These are phyloP conservation scores for Acrobasis suavella DNA, from an alignment of 2,888 invertebrate genomes.

Conservation along the genomic window DNA sequence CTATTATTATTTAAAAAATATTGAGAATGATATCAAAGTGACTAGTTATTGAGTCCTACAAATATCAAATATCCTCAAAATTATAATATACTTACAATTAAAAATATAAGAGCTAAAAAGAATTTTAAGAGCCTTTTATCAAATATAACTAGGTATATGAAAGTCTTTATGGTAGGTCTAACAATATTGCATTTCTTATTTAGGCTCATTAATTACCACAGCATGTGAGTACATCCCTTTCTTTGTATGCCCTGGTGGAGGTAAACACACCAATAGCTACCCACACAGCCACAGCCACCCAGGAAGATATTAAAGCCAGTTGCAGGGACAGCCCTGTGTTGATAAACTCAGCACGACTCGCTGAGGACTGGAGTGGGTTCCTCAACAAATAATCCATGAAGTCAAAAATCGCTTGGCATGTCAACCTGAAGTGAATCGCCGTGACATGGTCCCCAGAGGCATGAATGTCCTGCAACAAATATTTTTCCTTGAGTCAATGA, in stretches of 20 bases:
- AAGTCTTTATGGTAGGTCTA: neutral
- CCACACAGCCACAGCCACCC: slow-evolving; percentile 84
- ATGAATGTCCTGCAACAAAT: slow-evolving; percentile 62
- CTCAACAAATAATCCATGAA: slow-evolving; percentile 93
- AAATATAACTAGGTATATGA: neutral
- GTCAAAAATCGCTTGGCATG: slow-evolving; percentile 89
- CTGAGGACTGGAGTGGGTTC: slow-evolving; percentile 81
- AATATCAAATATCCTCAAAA: neutral
- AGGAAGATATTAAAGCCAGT: slow-evolving; percentile 84
- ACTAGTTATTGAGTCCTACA: slow-evolving; percentile 2
- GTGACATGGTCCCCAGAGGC: slow-evolving; percentile 82
- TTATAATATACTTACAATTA: neutral
- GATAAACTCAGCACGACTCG: slow-evolving; percentile 84
- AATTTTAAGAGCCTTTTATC: neutral
- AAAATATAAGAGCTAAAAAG: no score
- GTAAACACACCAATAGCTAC: slow-evolving; percentile 74
- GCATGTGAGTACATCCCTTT: slow-evolving; percentile 69
- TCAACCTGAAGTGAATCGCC: slow-evolving; percentile 84
- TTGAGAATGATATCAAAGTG: neutral
- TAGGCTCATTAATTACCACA: slow-evolving; percentile 64
- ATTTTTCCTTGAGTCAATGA: neutral
- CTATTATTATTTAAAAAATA: no score
- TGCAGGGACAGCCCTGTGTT: slow-evolving; percentile 88
- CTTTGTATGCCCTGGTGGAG: slow-evolving; percentile 77
- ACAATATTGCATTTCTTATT: neutral